Evolutionary conservation across 2,888 invertebrate genomes (phyloP), one percentile per base, ranked within the genome.

Genomic region (Meteorus cinctellus): DNA sequence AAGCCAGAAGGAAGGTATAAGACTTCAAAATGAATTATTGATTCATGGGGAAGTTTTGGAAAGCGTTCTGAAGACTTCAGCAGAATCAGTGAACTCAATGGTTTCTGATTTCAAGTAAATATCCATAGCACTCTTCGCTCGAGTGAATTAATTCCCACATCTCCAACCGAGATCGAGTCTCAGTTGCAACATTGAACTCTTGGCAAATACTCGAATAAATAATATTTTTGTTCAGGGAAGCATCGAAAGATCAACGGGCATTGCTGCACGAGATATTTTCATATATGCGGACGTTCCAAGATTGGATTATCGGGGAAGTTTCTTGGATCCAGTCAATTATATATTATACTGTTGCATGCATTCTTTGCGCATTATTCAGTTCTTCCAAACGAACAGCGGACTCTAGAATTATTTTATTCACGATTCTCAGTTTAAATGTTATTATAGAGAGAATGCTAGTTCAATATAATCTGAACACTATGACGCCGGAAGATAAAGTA

Each of bases 271-370:
- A 92, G 81, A 90, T 93, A 66, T 92, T 92, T 82, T 90, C 91
- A 24, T 90, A 91, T 75, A 85, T 94, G 55, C 87, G 89, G 16
- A 90, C 90, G 68, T 90, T 94, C 76, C 93, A 93, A 86, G 89
- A 90, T 65, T 92, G 93, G 91, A 90, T 94, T 74, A 87, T 94
- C 8, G 92, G 92, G 4, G 94, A 94, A 89, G 90, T 93, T 71
- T 92, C 92, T 0, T 92, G 93, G 90, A 89, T 94, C 76, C 93
- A 94, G 84, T 92, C 93, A 0, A 86, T 93, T 36, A 85, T 92
- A n/a, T 94, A 92, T 87, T 94, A 93, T 83, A 85, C 91, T 19
- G 81, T 90, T 4, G 88, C 91, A 19, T 88, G 92, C 59, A 82
- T 92, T 68, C 83, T 92, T 51, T 90, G 91, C 60, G 91, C 92